phyloP scores from a whole-genome alignment of 30 jellyfish, hydroid and myxozoan species.

The Chironex yamaguchii region DNA sequence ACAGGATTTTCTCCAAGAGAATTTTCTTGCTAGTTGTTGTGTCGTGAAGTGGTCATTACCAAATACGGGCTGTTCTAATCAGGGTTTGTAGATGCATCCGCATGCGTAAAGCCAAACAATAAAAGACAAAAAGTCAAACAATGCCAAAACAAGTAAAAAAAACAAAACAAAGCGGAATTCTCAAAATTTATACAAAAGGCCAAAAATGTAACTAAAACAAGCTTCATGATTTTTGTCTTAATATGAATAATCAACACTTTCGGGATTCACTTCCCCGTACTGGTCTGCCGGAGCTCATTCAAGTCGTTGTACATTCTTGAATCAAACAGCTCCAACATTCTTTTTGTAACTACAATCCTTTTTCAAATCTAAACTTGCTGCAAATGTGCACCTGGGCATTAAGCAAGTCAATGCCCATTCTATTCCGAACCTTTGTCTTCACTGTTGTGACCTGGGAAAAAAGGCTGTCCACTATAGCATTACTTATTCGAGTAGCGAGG shows the following conservation, averaged over 20 bases:
- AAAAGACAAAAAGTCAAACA: constrained; percentile 30
- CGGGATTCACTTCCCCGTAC: background rate
- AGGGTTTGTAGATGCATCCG: constrained; percentile 52
- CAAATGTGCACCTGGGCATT: constrained; percentile 58
- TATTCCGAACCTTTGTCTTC: constrained; percentile 67
- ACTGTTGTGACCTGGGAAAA: constrained; percentile 60
- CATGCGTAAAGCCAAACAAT: constrained; percentile 44
- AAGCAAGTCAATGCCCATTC: constrained; percentile 38
- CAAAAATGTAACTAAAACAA: background rate
- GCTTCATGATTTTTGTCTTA: background rate
- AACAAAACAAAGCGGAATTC: constrained; percentile 29
- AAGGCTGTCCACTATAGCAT: constrained; percentile 76
- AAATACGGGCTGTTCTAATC: no score
- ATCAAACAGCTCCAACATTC: constrained; percentile 42
- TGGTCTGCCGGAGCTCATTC: background rate
- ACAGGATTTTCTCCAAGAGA: no score
- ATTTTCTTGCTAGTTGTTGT: no score
- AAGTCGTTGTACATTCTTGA: constrained; percentile 24
- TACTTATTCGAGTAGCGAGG: constrained; percentile 67
- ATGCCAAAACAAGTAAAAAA: constrained; percentile 24
- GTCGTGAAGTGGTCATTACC: no score
- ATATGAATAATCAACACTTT: background rate
- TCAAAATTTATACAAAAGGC: background rate
- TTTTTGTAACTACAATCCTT: constrained; percentile 58
- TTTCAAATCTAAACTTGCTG: constrained; percentile 12